These are phyloP conservation scores for Clangula hyemalis DNA, from an alignment of 2,797 vertebrate genomes.

Conservation along the genomic window DNA sequence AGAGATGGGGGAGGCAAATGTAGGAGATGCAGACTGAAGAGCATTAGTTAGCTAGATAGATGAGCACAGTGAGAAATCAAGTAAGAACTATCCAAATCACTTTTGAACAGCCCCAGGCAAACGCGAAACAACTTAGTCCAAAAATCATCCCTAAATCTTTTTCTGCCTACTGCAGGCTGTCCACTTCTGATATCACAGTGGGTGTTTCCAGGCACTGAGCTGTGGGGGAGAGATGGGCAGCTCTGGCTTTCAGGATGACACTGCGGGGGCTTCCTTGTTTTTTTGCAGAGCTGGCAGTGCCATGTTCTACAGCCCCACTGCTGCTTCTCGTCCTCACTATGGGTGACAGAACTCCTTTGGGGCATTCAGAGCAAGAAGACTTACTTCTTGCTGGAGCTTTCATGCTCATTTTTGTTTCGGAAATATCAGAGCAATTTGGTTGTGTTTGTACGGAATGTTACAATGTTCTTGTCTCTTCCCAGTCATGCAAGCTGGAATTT, in stretches of 20 bases:
- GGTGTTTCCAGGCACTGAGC: not conserved
- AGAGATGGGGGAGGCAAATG: not conserved
- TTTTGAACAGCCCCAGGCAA: not conserved
- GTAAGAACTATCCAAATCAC: not conserved
- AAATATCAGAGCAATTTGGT: not conserved
- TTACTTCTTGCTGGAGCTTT: not conserved
- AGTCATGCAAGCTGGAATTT: not conserved
- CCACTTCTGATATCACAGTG: not conserved
- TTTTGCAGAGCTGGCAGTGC: not conserved
- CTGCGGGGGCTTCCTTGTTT: not conserved
- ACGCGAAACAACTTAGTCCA: not conserved
- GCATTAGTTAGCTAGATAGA: not conserved
- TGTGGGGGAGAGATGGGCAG: not conserved
- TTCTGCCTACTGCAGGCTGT: not conserved
- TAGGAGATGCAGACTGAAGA: not conserved
- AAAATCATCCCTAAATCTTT: not conserved
- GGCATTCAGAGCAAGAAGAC: not conserved
- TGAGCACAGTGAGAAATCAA: not conserved
- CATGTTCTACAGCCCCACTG: not conserved
- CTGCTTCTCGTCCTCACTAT: not conserved
- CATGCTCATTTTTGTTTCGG: not conserved
- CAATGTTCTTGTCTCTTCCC: not conserved
- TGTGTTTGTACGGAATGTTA: not conserved
- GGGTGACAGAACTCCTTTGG: not conserved
- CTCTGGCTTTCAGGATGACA: not conserved